Base-by-base conservation (phyloP, 2,888 invertebrate species). In the Orthosia cruda region DNA sequence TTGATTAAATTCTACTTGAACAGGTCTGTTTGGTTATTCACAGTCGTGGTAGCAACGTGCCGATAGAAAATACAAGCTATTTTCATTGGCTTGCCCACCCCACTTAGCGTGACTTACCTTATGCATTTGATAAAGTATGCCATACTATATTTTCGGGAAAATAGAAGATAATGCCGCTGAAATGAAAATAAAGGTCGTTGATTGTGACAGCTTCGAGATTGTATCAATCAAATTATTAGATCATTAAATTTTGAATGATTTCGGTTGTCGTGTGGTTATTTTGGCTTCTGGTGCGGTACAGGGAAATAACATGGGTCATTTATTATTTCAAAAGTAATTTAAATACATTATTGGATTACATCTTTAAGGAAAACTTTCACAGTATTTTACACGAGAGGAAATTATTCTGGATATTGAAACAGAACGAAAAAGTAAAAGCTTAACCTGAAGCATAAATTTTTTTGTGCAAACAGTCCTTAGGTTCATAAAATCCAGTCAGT, bases 1-100 rank as follows among this genome's bases (percentile, higher is more conserved):
- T 87, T 91, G 90, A 91, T 91, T 91, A 91, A 91, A 90, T 88
- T 89, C 89, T 83, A 87, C 89, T 89, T 77, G 84, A 87, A 85
- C 85, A 80, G 79, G 85, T 88, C 87, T 88, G 89, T 90, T 89
- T 90, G 85, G 82, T 85, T 87, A 86, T 87, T 89, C 86, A 84
- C 85, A 83, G 82, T 75, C 85, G 79, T 88, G 76, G 84, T 80
- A 87, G 87, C 80, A 87, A 83, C 80, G 85, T 85, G 85, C 80
- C 77, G 76, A 88, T 86, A 81, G 84, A 88, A 88, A 87, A 88
- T 81, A 87, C 84, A 83, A 86, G 84, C 83, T 70, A 81, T 83
- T 88, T 88, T 85, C 78, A 77, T 80, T 81, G 73, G 67, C 71
- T 80, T 81, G 73, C 69, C 71, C 73, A 77, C 72, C 72, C 75